A percentile compares a stretch with the other conserved stretches of the same genome.
phyloP scores from a whole-genome alignment of 2,113 vertebrate genomes.

The Xyliphius kryptos region DNA sequence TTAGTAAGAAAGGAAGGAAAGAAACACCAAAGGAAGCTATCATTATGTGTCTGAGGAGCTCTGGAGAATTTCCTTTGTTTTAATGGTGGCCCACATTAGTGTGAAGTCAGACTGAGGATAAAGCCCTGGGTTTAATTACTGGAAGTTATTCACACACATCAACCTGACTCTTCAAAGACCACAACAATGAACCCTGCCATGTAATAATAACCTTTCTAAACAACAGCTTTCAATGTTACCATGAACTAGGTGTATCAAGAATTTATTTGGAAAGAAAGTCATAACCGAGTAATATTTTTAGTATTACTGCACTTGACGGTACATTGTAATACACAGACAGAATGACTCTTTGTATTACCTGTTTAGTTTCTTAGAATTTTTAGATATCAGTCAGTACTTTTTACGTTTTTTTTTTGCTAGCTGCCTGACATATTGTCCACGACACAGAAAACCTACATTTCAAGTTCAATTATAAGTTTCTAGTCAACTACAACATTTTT shows the following conservation, averaged over 20 bases:
- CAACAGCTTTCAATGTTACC: not conserved
- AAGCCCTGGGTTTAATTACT: slow-evolving; percentile 38
- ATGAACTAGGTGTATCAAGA: not conserved
- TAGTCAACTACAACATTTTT: slow-evolving; percentile 4
- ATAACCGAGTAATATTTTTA: not conserved
- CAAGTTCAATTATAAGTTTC: not conserved
- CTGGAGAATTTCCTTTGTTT: slow-evolving; percentile 46
- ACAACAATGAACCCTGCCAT: slow-evolving; percentile 18
- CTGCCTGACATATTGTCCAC: not conserved
- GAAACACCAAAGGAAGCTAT: slow-evolving; percentile 22
- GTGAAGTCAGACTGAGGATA: slow-evolving; percentile 24
- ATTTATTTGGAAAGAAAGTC: not conserved
- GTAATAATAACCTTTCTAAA: not conserved
- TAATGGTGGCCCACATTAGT: slow-evolving; percentile 29
- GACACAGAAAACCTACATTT: not conserved
- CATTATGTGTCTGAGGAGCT: slow-evolving; percentile 25
- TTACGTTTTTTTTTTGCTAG: no score
- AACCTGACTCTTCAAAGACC: slow-evolving; percentile 20
- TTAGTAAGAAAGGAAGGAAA: slow-evolving; percentile 8
- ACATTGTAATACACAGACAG: not conserved
- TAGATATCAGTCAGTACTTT: no score
- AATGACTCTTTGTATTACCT: no score
- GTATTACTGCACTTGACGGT: not conserved
- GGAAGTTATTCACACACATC: slow-evolving; percentile 48
- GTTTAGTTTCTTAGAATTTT: no score